phyloP scores from a whole-genome alignment of 2,113 vertebrate species.

The Alosa alosa region DNA sequence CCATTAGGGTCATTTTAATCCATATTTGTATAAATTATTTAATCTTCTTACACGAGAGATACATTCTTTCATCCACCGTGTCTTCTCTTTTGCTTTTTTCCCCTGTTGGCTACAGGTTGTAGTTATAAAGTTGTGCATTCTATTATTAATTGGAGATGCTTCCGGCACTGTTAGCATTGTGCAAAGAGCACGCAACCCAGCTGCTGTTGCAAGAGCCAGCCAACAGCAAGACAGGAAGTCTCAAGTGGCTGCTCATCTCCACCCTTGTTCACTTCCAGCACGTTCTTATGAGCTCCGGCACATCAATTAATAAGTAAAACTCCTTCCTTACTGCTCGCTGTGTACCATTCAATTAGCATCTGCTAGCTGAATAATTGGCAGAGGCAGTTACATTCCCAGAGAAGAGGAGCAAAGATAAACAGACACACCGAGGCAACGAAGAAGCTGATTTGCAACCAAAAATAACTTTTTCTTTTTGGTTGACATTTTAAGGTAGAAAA shows the following conservation, averaged over 20 bases:
- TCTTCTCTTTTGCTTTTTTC: not conserved
- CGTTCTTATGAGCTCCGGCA: not conserved
- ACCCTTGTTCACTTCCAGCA: not conserved
- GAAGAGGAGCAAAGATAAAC: not conserved
- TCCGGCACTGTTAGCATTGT: not conserved
- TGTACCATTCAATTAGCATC: conserved; percentile 9
- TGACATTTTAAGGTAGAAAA: conserved; percentile 3
- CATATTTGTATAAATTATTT: not conserved
- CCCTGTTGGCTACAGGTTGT: not conserved
- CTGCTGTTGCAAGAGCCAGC: conserved; percentile 8
- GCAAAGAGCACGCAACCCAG: not conserved
- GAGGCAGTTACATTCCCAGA: not conserved
- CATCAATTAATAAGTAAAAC: conserved; percentile 11
- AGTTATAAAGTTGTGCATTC: not conserved
- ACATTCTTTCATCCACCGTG: not conserved
- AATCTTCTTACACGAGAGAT: not conserved
- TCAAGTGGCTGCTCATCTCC: not conserved
- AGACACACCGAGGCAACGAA: not conserved
- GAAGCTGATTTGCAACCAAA: not conserved
- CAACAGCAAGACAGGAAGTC: not conserved
- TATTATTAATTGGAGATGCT: not conserved
- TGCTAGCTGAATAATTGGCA: not conserved
- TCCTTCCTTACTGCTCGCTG: not conserved
- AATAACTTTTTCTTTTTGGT: not conserved
- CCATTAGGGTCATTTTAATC: not conserved